Evolutionary conservation across 2,797 vertebrate genomes (phyloP), one percentile per base, ranked within the genome.

Genomic region (Oryzias sinensis): DNA sequence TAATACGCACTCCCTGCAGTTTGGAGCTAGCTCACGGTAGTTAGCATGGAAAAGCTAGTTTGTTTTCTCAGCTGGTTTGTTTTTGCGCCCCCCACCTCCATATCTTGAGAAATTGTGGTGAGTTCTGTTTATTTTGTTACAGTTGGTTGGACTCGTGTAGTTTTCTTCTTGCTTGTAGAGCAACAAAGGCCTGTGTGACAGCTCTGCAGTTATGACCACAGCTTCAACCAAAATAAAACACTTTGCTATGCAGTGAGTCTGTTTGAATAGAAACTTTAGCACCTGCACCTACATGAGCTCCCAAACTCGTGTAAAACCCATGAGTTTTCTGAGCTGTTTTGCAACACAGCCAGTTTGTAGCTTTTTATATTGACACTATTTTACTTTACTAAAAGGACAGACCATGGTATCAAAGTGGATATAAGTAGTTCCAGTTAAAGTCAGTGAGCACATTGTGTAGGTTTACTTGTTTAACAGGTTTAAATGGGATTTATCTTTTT

Each of bases 1-100:
- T 37, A 17, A 11, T 49, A 46, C 20, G n/a, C 68, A 72, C 67
- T 59, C 70, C 58, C n/a, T 11, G 9, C 33, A 22, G 29, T 51
- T 70, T 40, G 22, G 60, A n/a, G 17, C 50, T 16, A 54, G 60
- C 42, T 60, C 49, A 17, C 17, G 8, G 18, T 15, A 0, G 37
- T 24, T 75, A 9, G 3, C 65, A 18, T 49, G 33, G 25, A 48
- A 33, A 3, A 24, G 5, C 1, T 2, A 13, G 11, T 41, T n/a
- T 6, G 1, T 13, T 27, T n/a, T 57, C 25, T 49, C 13, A 4
- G 2, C 13, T 16, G 3, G n/a, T 43, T 45, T 2, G n/a, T 3
- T 55, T 65, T 66, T 1, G 18, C 20, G 25, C 48, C 14, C 8
- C 53, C 3, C 22, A 0, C 56, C 22, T 14, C 49, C 1, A 15